Evolutionary conservation across 2,113 vertebrate genomes (phyloP).

Genomic region (Dissostichus mawsoni): DNA sequence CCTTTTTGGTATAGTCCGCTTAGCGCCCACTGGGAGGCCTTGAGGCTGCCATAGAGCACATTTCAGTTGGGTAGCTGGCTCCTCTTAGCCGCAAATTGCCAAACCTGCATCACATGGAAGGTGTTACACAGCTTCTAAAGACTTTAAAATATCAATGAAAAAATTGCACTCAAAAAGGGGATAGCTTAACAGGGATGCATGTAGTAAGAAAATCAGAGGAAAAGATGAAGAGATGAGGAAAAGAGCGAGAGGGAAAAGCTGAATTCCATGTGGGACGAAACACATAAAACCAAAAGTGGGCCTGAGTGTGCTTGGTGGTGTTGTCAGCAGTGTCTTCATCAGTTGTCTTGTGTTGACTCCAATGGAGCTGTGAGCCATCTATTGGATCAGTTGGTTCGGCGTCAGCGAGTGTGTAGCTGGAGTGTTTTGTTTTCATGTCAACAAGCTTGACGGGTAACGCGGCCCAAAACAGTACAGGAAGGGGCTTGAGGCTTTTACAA

Average conservation of each 20-base stretch:
- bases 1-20: conserved; percentile 66
- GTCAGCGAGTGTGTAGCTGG: conserved; percentile 54
- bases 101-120: conserved; percentile 95
- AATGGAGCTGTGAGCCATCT: conserved; percentile 57
- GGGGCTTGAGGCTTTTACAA: conserved; percentile 20
- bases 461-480: conserved; percentile 26
- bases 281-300: conserved; percentile 59
- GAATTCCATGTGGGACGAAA: conserved; percentile 58
- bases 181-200: conserved; percentile 76
- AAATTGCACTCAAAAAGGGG: conserved; percentile 59
- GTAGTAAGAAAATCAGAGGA: conserved; percentile 58
- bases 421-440: conserved; percentile 60
- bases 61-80: conserved; percentile 76
- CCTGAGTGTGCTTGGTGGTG: conserved; percentile 78
- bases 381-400: conserved; percentile 69
- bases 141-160: conserved; percentile 68
- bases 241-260: conserved; percentile 61
- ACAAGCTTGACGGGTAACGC: conserved; percentile 24
- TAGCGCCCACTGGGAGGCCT: conserved; percentile 65
- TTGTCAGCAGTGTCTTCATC: conserved; percentile 84
- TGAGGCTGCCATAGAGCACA: conserved; percentile 78
- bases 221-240: conserved; percentile 49
- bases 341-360: conserved; percentile 75
- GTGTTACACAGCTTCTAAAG: conserved; percentile 89
- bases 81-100: conserved; percentile 91